Conservation (phyloP, 92 coral and sea anemone species). For the Anthopleura xanthogrammica region DNA sequence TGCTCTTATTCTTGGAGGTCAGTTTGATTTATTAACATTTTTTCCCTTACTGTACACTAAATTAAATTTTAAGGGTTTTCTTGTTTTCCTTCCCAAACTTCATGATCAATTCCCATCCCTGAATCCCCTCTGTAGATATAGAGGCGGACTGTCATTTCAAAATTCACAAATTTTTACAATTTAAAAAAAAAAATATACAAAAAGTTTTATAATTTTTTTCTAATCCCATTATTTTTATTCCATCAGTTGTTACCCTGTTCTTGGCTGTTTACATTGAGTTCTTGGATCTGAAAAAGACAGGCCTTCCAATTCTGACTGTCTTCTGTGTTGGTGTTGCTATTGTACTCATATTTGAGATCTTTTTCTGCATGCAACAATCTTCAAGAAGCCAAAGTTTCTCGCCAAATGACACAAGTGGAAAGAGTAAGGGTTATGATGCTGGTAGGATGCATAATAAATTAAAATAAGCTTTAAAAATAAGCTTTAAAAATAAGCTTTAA, state of each 20-base stretch:
- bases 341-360: conserved; percentile 53
- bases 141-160: too few species aligned
- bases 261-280: conserved; percentile 53
- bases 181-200: too few species aligned
- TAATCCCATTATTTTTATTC: background rate
- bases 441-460: background rate
- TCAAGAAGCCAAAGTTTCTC: background rate
- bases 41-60: background rate
- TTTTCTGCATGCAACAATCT: conserved; percentile 17
- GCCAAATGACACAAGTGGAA: background rate
- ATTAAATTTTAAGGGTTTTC: too few species aligned
- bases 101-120: too few species aligned
- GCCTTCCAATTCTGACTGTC: conserved; percentile 53
- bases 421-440: background rate
- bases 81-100: too few species aligned
- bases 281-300: conserved; percentile 34
- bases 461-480: background rate
- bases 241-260: conserved; percentile 67
- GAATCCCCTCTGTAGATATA: too few species aligned
- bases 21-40: background rate
- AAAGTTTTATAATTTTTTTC: background rate
- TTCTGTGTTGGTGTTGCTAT: conserved; percentile 67
- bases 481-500: background rate
- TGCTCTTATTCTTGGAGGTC: conserved; percentile 64
- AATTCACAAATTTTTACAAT: too few species aligned